Conservation (phyloP, 2,113 vertebrate species). For the Clinocottus analis region DNA sequence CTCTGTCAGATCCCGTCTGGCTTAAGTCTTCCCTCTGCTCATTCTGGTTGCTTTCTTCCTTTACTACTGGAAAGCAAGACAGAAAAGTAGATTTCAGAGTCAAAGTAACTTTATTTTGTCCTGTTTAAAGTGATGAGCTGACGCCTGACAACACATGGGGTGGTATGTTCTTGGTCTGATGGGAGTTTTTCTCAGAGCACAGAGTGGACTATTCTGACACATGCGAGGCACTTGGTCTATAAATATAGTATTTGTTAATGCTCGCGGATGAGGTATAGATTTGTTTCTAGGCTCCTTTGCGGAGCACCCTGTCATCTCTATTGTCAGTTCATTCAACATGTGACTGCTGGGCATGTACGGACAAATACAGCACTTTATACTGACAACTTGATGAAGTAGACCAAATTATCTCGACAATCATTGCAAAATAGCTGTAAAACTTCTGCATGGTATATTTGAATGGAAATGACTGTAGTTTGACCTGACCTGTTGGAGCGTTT, state of each 20-base stretch:
- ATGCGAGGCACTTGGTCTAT: slow-evolving; percentile 47
- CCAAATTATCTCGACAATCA: slow-evolving; percentile 1
- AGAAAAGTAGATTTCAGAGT: slow-evolving; percentile 85
- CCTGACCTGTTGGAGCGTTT: slow-evolving; percentile 24
- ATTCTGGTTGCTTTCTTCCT: slow-evolving; percentile 97
- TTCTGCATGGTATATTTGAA: slow-evolving; percentile 9
- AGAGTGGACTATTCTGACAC: slow-evolving; percentile 55
- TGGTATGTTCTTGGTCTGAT: slow-evolving; percentile 13
- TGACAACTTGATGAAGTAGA: background rate
- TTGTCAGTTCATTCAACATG: background rate
- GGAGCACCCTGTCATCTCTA: background rate
- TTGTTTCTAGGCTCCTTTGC: slow-evolving; percentile 7
- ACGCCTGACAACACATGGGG: slow-evolving; percentile 26
- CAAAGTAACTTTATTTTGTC: slow-evolving; percentile 66
- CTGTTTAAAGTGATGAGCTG: slow-evolving; percentile 45
- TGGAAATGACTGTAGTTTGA: slow-evolving; percentile 8
- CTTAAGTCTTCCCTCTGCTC: slow-evolving; percentile 98
- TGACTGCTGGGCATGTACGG: background rate
- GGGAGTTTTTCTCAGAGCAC: slow-evolving; percentile 29
- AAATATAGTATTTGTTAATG: slow-evolving; percentile 46
- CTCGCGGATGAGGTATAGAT: slow-evolving; percentile 21
- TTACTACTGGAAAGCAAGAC: slow-evolving; percentile 97
- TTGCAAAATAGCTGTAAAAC: background rate
- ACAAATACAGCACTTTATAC: slow-evolving; percentile 3
- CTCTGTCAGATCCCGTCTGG: slow-evolving; percentile 96